Percentiles rank a stretch among this genome's conserved stretches.
These are phyloP conservation scores for Lithobates pipiens DNA, from an alignment of 2,797 vertebrate species.

Conservation along the genomic window DNA sequence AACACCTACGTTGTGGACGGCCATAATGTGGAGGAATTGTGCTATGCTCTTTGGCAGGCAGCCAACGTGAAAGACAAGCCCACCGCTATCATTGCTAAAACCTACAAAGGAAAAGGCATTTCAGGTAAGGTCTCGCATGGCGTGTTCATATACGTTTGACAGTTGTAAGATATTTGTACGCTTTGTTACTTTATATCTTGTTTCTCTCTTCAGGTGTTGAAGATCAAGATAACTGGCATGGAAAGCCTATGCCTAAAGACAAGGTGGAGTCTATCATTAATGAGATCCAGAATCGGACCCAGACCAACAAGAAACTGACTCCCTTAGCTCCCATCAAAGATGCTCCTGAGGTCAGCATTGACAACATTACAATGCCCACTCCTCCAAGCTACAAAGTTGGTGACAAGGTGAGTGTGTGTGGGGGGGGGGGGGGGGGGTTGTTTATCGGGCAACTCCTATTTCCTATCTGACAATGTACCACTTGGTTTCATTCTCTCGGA, in stretches of 20 bases:
- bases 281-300: constrained; percentile 79
- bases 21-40: constrained; percentile 84
- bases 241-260: constrained; percentile 87
- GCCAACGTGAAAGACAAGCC: constrained; percentile 83
- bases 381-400: constrained; percentile 80
- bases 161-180: background rate
- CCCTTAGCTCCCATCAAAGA: constrained; percentile 79
- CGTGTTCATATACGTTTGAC: background rate
- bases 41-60: constrained; percentile 83
- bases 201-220: constrained; percentile 77
- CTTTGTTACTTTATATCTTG: background rate
- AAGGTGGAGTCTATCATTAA: constrained; percentile 75
- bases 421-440: too few species aligned
- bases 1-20: constrained; percentile 88
- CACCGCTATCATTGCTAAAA: constrained; percentile 89
- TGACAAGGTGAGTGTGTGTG: constrained; percentile 85
- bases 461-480: too few species aligned
- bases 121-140: constrained; percentile 74
- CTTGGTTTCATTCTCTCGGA: too few species aligned
- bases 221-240: constrained; percentile 86
- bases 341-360: constrained; percentile 69
- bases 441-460: too few species aligned
- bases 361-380: constrained; percentile 71
- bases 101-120: constrained; percentile 86
- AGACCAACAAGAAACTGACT: constrained; percentile 74